Percentiles rank a stretch among this genome's conserved stretches.
Conservation (phyloP, 2,797 vertebrate genomes). For the Chloroceryle amazona region DNA sequence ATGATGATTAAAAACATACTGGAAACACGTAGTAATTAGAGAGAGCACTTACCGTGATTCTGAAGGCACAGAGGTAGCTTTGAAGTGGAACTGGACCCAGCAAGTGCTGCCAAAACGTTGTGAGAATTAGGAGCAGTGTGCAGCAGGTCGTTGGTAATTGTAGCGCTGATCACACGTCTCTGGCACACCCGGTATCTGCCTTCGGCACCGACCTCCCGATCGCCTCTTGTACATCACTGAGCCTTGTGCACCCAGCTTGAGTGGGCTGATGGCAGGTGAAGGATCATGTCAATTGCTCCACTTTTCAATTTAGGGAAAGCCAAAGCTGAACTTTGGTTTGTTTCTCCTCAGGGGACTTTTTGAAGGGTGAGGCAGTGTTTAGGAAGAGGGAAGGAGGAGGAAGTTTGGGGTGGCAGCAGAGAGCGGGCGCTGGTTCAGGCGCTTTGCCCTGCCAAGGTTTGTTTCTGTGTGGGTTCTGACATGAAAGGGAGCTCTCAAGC, state of each 20-base stretch:
- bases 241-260: not conserved
- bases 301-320: not conserved
- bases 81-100: constrained; percentile 42
- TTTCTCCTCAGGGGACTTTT: not conserved
- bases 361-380: not conserved
- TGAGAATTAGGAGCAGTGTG: not conserved
- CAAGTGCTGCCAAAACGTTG: not conserved
- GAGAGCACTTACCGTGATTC: not conserved
- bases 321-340: not conserved
- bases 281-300: not conserved
- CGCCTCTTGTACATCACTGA: accelerated
- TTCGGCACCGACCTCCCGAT: not conserved
- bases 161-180: not conserved
- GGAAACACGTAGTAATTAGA: constrained; percentile 29
- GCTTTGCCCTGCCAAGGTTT: not conserved
- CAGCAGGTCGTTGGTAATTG: not conserved
- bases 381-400: constrained; percentile 16
- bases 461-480: not conserved
- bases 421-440: not conserved
- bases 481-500: constrained; percentile 2
- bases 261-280: not conserved
- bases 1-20: constrained; percentile 52
- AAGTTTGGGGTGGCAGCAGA: not conserved
- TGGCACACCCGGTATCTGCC: not conserved
- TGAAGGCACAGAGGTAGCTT: constrained; percentile 33